A percentile compares a stretch with the other conserved stretches of the same genome.
phyloP scores from a whole-genome alignment of 2,888 invertebrate species.

The Drosophila emarginata region DNA sequence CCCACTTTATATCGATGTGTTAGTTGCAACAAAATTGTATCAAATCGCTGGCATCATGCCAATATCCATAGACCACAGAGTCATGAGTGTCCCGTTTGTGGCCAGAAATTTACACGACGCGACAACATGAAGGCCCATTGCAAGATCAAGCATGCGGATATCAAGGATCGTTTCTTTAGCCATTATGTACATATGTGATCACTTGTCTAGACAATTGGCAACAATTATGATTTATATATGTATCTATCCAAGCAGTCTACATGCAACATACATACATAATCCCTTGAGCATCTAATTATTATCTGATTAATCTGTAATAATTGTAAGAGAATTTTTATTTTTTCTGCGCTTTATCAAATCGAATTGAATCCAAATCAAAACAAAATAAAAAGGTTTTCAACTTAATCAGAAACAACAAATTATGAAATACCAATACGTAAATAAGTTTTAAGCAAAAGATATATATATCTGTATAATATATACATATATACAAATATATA shows the following conservation, averaged over 20 bases:
- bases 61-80: slow-evolving; percentile 85
- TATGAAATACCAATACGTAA: slow-evolving; percentile 21
- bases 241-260: too few species aligned
- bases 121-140: slow-evolving; percentile 87
- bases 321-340: not conserved
- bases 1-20: slow-evolving; percentile 84
- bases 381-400: slow-evolving; percentile 48
- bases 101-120: slow-evolving; percentile 85
- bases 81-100: slow-evolving; percentile 85
- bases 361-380: slow-evolving; percentile 23
- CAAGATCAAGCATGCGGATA: slow-evolving; percentile 84
- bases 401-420: not conserved
- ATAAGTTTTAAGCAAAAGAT: slow-evolving; percentile 33
- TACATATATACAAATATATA: slow-evolving; percentile 12
- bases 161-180: slow-evolving; percentile 83
- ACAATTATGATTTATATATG: slow-evolving; percentile 13
- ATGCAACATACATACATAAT: not conserved
- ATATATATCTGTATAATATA: slow-evolving; percentile 20
- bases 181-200: slow-evolving; percentile 84
- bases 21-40: slow-evolving; percentile 85
- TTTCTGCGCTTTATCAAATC: slow-evolving; percentile 11
- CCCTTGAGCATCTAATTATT: not conserved
- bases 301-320: slow-evolving; percentile 1
- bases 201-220: slow-evolving; percentile 75
- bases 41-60: slow-evolving; percentile 86